Evolutionary conservation across 2,113 vertebrate species (phyloP).

Genomic region (Todiramphus chloris): DNA sequence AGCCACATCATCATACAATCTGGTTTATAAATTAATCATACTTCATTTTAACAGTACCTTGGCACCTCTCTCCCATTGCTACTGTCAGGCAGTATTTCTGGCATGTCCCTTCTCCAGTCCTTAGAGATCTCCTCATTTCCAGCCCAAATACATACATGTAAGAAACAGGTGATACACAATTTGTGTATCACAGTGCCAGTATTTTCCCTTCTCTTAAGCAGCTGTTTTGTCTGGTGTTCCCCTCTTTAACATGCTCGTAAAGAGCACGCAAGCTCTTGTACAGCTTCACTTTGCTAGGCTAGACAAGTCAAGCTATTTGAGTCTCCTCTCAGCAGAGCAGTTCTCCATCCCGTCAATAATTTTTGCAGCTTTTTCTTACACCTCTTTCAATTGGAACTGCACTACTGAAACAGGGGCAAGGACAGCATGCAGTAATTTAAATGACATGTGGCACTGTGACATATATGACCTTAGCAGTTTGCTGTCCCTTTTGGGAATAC

Average conservation of each 20-base stretch:
- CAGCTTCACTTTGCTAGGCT: not conserved
- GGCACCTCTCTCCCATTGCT: not conserved
- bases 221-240: not conserved
- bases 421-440: not conserved
- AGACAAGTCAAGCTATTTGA: not conserved
- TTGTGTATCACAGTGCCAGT: not conserved
- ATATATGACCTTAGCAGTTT: not conserved
- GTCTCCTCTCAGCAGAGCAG: not conserved
- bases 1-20: constrained; percentile 18
- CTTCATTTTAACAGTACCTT: not conserved
- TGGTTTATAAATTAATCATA: constrained; percentile 44
- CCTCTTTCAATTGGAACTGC: not conserved
- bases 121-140: not conserved
- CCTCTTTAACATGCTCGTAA: not conserved
- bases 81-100: not conserved
- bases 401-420: not conserved
- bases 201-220: not conserved
- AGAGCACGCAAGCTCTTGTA: not conserved
- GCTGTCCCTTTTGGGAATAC: not conserved
- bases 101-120: not conserved
- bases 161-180: not conserved
- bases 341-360: not conserved
- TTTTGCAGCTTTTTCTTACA: not conserved
- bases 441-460: not conserved
- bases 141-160: not conserved